Base-by-base conservation (phyloP, 2,797 vertebrate species). In the Lindbergichthys nudifrons region DNA sequence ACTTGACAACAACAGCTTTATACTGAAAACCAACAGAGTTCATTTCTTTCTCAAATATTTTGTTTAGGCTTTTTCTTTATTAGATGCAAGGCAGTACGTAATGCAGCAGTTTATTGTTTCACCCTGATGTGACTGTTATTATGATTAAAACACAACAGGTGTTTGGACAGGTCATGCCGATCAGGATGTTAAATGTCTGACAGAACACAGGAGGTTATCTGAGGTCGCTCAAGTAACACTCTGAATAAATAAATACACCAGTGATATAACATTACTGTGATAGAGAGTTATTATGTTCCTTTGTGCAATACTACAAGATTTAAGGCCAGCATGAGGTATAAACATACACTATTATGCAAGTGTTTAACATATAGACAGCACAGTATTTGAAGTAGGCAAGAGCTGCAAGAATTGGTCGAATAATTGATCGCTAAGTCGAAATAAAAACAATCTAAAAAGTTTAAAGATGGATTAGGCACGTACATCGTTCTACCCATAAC, bases 101-200 rank as follows among this genome's bases (percentile, higher is more conserved):
- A 36, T 30, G 0, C 26, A 18, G 16, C 4, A 19, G 41, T 70
- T 26, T 7, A 18, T 21, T 11, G 13, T 69, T 66, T 68, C n/a
- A 46, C 46, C 45, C 45, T 69, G 43, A 36, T 41, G 39, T 4
- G 26, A 36, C 21, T 19, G 5, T 23, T 45, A 9, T 57, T 23
- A 16, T 60, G 50, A 67, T 43, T 30, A 30, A 64, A 67, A 47
- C 15, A 7, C 42, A 41, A 3, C 11, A 12, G 21, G 30, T 48
- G 43, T 61, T 65, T 15, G 21, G 18, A 26, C 12, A 42, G 0
- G 10, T 36, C 42, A 1, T 51, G 43, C n/a, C 39, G 39, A 45
- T 32, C 26, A 13, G 19, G 3, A 36, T 58, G 47, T n/a, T 76
- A 63, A 51, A 47, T 50, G 23, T 75, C 59, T 75, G 36, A 57